A percentile compares a stretch with the other conserved stretches of the same genome.
Conservation (phyloP, 2,888 invertebrate genomes). For the Amiota communis region DNA sequence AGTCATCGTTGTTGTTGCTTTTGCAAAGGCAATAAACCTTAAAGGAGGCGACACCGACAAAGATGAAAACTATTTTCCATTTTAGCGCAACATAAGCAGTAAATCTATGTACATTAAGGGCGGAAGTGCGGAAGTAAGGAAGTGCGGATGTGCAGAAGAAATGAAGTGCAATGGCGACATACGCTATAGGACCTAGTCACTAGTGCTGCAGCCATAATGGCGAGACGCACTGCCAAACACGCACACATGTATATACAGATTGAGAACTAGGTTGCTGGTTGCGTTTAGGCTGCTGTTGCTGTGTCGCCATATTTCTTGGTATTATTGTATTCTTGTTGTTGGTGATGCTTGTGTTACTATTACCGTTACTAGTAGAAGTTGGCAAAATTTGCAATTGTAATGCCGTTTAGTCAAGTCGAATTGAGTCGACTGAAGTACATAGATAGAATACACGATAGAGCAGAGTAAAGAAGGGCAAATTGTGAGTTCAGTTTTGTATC, state of each 20-base stretch:
- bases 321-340: slow-evolving; percentile 16
- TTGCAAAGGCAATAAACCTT: slow-evolving; percentile 23
- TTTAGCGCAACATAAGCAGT: slow-evolving; percentile 27
- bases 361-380: slow-evolving; percentile 29
- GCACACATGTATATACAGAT: slow-evolving; percentile 29
- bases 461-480: no score
- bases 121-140: slow-evolving; percentile 23
- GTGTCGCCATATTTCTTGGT: not conserved
- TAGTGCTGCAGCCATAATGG: no score
- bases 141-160: slow-evolving; percentile 16
- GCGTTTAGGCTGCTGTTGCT: not conserved
- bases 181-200: slow-evolving; percentile 16
- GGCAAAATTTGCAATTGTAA: slow-evolving; percentile 65
- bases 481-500: no score
- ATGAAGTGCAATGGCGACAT: slow-evolving; percentile 23
- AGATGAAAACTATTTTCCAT: slow-evolving; percentile 10
- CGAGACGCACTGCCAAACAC: no score
- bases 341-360: not conserved
- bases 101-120: slow-evolving; percentile 11
- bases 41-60: not conserved
- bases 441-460: no score
- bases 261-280: slow-evolving; percentile 42
- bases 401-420: slow-evolving; percentile 32
- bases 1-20: slow-evolving; percentile 8
- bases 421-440: no score